A percentile compares a stretch with the other conserved stretches of the same genome.
These are phyloP conservation scores for Rhaphigaster nebulosa DNA, from an alignment of 2,888 invertebrate species.

Conservation along the genomic window DNA sequence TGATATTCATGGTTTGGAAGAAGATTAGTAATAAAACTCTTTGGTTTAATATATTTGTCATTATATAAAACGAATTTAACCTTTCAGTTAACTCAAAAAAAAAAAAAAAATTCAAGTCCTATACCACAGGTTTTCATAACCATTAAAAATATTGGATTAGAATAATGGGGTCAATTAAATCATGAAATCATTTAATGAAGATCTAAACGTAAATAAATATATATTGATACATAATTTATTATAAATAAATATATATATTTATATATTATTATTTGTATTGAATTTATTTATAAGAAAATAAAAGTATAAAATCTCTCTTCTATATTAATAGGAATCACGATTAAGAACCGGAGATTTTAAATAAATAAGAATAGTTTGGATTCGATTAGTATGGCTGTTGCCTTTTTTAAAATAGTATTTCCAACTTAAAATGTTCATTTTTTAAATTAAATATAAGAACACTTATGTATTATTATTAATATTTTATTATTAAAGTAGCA, in stretches of 20 bases:
- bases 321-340: too few species aligned
- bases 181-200: not conserved
- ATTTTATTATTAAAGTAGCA: too few species aligned
- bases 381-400: too few species aligned
- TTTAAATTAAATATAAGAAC: too few species aligned
- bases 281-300: not conserved
- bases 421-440: too few species aligned
- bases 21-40: not conserved
- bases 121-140: too few species aligned
- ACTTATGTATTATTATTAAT: too few species aligned
- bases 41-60: not conserved
- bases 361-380: too few species aligned
- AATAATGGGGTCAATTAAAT: not conserved
- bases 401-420: too few species aligned
- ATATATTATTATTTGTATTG: not conserved
- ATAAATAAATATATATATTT: not conserved
- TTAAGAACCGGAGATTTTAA: too few species aligned
- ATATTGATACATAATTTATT: not conserved
- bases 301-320: too few species aligned
- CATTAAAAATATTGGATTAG: not conserved
- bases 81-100: not conserved
- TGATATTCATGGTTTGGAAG: slow-evolving; percentile 11
- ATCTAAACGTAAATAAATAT: not conserved
- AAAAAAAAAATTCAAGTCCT: not conserved
- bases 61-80: not conserved